Evolutionary conservation across 1,140 invertebrate species (phyloP).

Genomic region (Euwallacea similis): DNA sequence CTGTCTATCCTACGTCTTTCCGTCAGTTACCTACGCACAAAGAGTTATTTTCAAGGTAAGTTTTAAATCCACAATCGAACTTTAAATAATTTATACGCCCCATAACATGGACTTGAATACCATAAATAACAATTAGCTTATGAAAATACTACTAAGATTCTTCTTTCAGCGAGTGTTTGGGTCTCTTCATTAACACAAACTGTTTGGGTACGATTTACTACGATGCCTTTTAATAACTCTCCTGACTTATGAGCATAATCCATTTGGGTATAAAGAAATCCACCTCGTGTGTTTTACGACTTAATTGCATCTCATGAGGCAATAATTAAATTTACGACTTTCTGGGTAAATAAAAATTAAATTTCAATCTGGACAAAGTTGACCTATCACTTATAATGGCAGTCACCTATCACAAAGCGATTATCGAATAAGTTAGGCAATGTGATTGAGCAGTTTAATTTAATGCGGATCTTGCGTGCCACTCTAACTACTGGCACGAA

Average conservation of each 20-base stretch:
- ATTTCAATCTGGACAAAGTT: background rate
- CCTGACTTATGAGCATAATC: slow-evolving; percentile 17
- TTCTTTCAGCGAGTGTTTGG: background rate
- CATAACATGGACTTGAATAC: background rate
- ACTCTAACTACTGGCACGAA: slow-evolving; percentile 20
- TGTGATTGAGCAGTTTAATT: slow-evolving; percentile 29
- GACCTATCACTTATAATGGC: slow-evolving; percentile 20
- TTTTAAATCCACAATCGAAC: background rate
- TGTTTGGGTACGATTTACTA: slow-evolving; percentile 23
- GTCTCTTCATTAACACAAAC: slow-evolving; percentile 27
- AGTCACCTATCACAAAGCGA: slow-evolving; percentile 24
- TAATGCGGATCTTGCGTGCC: slow-evolving; percentile 32
- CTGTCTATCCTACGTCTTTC: slow-evolving; percentile 95
- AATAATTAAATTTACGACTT: too few relatives aligned
- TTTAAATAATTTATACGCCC: slow-evolving; percentile 1
- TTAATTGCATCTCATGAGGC: too few relatives aligned
- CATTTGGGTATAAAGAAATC: too few relatives aligned
- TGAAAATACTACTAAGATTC: slow-evolving; percentile 26
- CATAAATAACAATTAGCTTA: slow-evolving; percentile 32
- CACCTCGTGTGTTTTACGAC: too few relatives aligned
- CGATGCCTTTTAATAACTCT: slow-evolving; percentile 28
- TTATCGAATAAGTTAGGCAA: slow-evolving; percentile 28
- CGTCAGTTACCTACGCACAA: slow-evolving; percentile 96
- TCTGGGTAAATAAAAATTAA: background rate
- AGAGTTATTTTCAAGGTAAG: slow-evolving; percentile 98